These are phyloP conservation scores for Hoplias malabaricus DNA, from an alignment of 2,113 vertebrate species.

Conservation along the genomic window DNA sequence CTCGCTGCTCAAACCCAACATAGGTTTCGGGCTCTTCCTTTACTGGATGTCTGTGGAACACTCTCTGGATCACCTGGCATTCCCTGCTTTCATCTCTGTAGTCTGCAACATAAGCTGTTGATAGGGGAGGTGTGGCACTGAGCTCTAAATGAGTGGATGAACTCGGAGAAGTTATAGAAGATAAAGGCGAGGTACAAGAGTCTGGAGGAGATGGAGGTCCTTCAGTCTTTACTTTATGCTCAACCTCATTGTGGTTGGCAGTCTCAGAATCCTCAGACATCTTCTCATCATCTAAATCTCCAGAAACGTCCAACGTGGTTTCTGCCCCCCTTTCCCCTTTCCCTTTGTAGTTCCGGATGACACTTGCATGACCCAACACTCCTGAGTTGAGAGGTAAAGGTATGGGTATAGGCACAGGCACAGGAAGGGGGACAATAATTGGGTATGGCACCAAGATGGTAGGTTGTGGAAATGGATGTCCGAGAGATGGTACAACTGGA, in stretches of 20 bases:
- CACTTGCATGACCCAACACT: constrained; percentile 81
- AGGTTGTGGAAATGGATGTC: constrained; percentile 89
- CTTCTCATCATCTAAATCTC: background rate
- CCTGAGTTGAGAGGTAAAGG: constrained; percentile 84
- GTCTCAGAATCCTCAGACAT: background rate
- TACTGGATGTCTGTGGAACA: constrained; percentile 80
- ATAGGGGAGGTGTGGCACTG: constrained; percentile 69
- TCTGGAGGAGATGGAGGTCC: constrained; percentile 54
- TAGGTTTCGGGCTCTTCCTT: constrained; percentile 84
- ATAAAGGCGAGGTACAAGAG: background rate
- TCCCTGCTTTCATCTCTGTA: constrained; percentile 78
- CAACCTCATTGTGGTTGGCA: no score
- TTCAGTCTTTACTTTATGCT: constrained; percentile 27
- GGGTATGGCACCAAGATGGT: constrained; percentile 94
- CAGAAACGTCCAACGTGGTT: background rate
- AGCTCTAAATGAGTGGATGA: constrained; percentile 56
- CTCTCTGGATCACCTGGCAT: constrained; percentile 92
- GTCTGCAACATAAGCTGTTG: constrained; percentile 79
- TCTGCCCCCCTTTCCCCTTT: background rate
- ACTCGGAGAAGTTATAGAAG: constrained; percentile 3
- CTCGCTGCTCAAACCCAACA: constrained; percentile 77
- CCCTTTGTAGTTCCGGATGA: constrained; percentile 74
- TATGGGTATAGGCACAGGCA: constrained; percentile 94
- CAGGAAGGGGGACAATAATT: constrained; percentile 89
- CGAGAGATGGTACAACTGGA: constrained; percentile 87